These are phyloP conservation scores for Eristalis intricaria DNA, from an alignment of 2,888 invertebrate species.

Conservation along the genomic window DNA sequence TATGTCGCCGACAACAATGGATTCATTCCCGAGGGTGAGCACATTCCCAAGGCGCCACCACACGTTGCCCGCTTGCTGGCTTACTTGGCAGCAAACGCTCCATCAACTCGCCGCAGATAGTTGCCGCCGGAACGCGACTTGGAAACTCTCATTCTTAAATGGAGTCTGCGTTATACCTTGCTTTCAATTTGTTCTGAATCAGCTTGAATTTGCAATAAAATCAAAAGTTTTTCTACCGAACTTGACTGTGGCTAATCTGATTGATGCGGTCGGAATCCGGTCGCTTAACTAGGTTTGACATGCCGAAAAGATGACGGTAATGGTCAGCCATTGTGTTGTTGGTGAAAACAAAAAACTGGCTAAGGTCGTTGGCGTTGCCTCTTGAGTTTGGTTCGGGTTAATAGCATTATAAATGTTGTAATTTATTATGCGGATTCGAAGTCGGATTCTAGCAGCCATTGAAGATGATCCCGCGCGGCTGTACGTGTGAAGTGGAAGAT, in stretches of 20 bases:
- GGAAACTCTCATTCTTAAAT: conserved; percentile 13
- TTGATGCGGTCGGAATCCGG: conserved; percentile 36
- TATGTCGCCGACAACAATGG: conserved; percentile 84
- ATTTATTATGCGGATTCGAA: conserved; percentile 30
- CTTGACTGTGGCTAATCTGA: conserved; percentile 34
- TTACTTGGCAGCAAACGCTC: conserved; percentile 82
- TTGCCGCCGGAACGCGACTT: neutral
- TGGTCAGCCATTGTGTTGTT: neutral
- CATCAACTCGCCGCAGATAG: conserved; percentile 62
- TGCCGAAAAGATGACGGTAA: conserved; percentile 48
- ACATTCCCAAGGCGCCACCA: conserved; percentile 83
- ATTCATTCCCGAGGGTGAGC: conserved; percentile 80
- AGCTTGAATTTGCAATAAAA: neutral
- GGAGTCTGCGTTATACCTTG: neutral
- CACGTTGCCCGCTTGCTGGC: conserved; percentile 85
- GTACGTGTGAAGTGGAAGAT: neutral
- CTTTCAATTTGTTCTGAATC: conserved; percentile 16
- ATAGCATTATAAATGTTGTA: conserved; percentile 36
- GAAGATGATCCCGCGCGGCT: neutral
- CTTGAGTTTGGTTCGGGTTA: conserved; percentile 29
- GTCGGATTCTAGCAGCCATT: conserved; percentile 3
- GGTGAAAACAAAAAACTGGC: neutral
- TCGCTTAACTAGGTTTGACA: conserved; percentile 25
- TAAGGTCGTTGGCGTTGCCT: conserved; percentile 42
- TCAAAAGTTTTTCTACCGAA: conserved; percentile 15